Base-by-base conservation (phyloP, 1,140 invertebrate species). In the Microplitis demolitor region DNA sequence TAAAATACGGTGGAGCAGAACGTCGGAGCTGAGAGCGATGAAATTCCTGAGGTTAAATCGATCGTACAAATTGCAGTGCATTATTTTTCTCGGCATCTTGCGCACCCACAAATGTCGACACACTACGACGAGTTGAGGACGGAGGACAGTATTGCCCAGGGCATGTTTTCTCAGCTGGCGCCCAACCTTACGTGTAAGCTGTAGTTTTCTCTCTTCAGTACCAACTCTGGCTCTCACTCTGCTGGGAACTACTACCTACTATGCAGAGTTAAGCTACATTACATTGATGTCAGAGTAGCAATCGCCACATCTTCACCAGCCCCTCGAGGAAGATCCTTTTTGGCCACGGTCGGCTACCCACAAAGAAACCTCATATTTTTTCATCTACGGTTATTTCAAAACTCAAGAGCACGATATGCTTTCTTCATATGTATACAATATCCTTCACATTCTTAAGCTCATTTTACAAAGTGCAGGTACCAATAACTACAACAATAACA, bases 101-200 rank as follows among this genome's bases (percentile, higher is more conserved):
- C 37, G 64, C 54, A 62, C 45, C 66, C 50, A 53, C 45, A 31
- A 8, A 45, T 51, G 66, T 53, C 39, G 39, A 45, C 39, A 11
- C 6, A 9, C 6, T 45, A 45, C 39, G 39, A 45, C 39, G 39
- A 24, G 24, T 45, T 45, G 39, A 63, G 66, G 54, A 73, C 54
- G 16, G 58, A 37, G 34, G 60, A 61, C 80, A 78, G 80, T 80
- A 75, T 80, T 78, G 80, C 83, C 80, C 71, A 75, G 78, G 78
- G 80, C 77, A 76, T 86, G 82, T 86, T 86, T 86, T 83, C 80
- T 85, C 85, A 85, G 84, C 83, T 83, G 85, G 80, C 80, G 78
- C 79, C 74, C 75, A 76, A 16, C 39, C 39, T 45, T 45, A 45
- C 39, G 62, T 72, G 34, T 33, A 8, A 61, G 34, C 60, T 56